Base-by-base conservation (phyloP, 2,113 vertebrate species). In the Cynopterus brachyotis region DNA sequence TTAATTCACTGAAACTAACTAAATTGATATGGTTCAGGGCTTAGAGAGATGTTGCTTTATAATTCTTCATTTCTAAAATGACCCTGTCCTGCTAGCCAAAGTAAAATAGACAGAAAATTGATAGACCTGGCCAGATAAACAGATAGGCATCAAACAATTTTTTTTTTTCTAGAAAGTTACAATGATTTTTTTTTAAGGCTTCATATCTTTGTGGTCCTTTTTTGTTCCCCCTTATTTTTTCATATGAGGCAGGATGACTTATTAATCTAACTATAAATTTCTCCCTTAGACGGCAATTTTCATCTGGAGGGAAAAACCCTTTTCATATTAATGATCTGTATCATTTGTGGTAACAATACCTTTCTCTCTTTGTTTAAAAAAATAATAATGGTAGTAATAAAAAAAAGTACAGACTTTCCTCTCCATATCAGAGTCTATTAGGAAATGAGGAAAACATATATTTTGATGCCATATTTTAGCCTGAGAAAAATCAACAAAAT, bases 231-330 rank as follows among this genome's bases (percentile, higher is more conserved):
- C 91, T 97, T 95, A 95, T 95, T 97, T 97, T 95, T 96, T 95
- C 89, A 89, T 64, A 80, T 3, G 55, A 94, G 47, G 82, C 81
- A 95, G 64, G 62, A 53, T 95, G 94, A 95, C 91, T 97, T 97
- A 97, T 95, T 96, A 93, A 86, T 96, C 94, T 95, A 96, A 96
- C 92, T 83, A 87, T 83, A 93, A 82, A 96, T 98, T 96, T 97
- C 96, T 96, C 96, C 91, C 79, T 97, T 96, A 95, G 95, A 83
- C 92, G 93, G 95, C 82, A 96, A 53, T 96, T 97, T 97, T 97
- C 91, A 96, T 97, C 89, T 96, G 55, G 81, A 91, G 78, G 78
- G 79, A 89, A 79, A 79, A 72, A 75, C 57, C 66, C 45, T 96
- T 76, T 96, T 96, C 95, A 78, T 95, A 96, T 96, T 97, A 95